Percentiles rank a stretch among this genome's conserved stretches.
These are phyloP conservation scores for Stenotaenia linearis DNA, from an alignment of 2,888 invertebrate species.

Conservation along the genomic window DNA sequence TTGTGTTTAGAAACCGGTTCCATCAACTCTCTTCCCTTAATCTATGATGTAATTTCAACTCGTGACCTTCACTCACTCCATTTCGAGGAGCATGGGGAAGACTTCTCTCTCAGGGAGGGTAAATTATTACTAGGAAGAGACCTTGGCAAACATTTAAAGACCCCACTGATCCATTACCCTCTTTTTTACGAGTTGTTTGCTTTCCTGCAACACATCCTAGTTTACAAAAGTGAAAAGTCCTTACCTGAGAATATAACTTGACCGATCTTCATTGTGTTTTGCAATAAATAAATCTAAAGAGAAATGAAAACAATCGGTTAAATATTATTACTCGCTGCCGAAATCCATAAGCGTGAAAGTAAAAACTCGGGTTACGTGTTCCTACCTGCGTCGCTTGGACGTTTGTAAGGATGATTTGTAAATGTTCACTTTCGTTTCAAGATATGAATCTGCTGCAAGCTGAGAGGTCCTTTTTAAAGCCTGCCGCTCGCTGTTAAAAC, in stretches of 20 bases:
- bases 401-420: not conserved
- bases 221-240: not conserved
- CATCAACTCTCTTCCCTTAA: not conserved
- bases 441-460: constrained; percentile 5
- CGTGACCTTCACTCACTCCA: constrained; percentile 5
- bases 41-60: not conserved
- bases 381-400: not conserved
- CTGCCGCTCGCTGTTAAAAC: not conserved
- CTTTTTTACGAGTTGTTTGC: not conserved
- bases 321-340: not conserved
- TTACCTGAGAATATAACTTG: not conserved
- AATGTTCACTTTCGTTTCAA: not conserved
- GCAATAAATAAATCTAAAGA: not conserved
- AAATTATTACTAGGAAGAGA: not conserved
- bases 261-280: not conserved
- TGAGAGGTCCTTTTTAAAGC: constrained; percentile 21
- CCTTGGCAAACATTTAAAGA: not conserved
- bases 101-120: not conserved
- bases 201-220: not conserved
- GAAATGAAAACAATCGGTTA: not conserved
- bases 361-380: not conserved
- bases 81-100: not conserved
- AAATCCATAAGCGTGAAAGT: not conserved
- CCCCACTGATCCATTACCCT: not conserved
- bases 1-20: not conserved